phyloP scores from a whole-genome alignment of 2,888 invertebrate genomes.

The Drosophila formosana region DNA sequence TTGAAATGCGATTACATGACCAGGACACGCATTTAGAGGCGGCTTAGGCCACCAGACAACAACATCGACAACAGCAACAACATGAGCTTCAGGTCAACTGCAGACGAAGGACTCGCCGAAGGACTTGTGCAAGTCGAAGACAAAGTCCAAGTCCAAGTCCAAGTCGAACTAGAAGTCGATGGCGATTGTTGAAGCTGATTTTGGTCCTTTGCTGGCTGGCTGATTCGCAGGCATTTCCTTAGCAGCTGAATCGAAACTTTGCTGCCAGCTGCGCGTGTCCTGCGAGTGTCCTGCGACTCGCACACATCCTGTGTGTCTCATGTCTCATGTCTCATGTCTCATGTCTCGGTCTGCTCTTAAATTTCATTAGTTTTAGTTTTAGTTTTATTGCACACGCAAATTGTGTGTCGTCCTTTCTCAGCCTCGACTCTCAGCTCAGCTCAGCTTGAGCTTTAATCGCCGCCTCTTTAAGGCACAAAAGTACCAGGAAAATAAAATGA shows the following conservation, averaged over 20 bases:
- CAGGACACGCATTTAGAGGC: slow-evolving; percentile 82
- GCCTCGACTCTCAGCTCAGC: neutral
- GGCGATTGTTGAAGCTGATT: slow-evolving; percentile 43
- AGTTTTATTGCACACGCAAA: slow-evolving; percentile 68
- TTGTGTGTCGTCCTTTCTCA: slow-evolving; percentile 17
- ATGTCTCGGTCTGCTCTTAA: slow-evolving; percentile 65
- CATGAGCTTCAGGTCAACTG: slow-evolving; percentile 63
- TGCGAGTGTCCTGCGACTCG: slow-evolving; percentile 6
- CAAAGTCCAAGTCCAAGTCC: slow-evolving; percentile 2
- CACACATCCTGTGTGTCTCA: neutral
- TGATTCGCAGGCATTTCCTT: slow-evolving; percentile 49
- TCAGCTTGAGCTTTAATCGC: neutral
- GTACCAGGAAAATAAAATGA: slow-evolving; percentile 1
- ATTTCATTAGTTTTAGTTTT: slow-evolving; percentile 68
- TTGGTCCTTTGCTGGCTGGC: slow-evolving; percentile 16
- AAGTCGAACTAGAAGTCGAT: slow-evolving; percentile 4
- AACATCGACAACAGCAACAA: slow-evolving; percentile 1
- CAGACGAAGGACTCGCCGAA: slow-evolving; percentile 22
- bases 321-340: slow-evolving; percentile 38
- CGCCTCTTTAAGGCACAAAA: slow-evolving; percentile 24
- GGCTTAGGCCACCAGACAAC: slow-evolving; percentile 66
- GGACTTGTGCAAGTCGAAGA: slow-evolving; percentile 4
- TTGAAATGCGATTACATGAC: slow-evolving; percentile 84
- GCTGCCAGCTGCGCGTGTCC: slow-evolving; percentile 40
- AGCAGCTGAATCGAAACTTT: slow-evolving; percentile 41